A percentile compares a stretch with the other conserved stretches of the same genome.
Conservation (phyloP, 2,888 invertebrate species). For the Andrena flavipes region DNA sequence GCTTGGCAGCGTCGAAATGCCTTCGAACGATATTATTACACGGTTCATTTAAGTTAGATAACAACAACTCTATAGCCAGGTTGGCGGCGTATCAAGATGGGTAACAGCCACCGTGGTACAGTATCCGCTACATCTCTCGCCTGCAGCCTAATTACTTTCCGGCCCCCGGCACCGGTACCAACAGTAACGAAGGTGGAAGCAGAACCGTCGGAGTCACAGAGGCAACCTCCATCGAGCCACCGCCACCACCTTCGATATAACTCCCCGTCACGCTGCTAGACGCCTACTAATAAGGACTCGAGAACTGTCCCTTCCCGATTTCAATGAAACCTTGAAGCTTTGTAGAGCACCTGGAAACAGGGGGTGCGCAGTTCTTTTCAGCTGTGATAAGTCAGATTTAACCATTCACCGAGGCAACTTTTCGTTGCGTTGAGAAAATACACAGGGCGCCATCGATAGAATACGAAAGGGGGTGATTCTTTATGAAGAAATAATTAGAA, state of each 20-base stretch:
- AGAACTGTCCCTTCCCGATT: background rate
- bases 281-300: background rate
- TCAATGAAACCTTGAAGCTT: background rate
- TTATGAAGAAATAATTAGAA: too few species aligned
- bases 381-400: too few species aligned
- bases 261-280: slow-evolving; percentile 13
- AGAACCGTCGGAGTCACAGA: slow-evolving; percentile 37
- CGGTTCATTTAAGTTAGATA: slow-evolving; percentile 84
- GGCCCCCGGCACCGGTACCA: slow-evolving; percentile 73
- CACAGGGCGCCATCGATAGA: too few species aligned
- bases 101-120: slow-evolving; percentile 75
- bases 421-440: too few species aligned
- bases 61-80: slow-evolving; percentile 76
- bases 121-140: slow-evolving; percentile 82
- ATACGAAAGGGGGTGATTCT: too few species aligned
- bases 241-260: slow-evolving; percentile 41
- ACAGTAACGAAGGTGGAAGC: slow-evolving; percentile 43
- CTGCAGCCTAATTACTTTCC: slow-evolving; percentile 83
- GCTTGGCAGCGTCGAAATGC: slow-evolving; percentile 71
- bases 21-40: slow-evolving; percentile 82
- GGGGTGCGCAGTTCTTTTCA: too few species aligned
- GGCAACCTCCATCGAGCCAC: slow-evolving; percentile 51
- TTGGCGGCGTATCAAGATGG: slow-evolving; percentile 47
- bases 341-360: background rate
- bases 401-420: too few species aligned